A percentile compares a stretch with the other conserved stretches of the same genome.
Conservation (phyloP, 2,888 invertebrate species). For the Carcina quercana region DNA sequence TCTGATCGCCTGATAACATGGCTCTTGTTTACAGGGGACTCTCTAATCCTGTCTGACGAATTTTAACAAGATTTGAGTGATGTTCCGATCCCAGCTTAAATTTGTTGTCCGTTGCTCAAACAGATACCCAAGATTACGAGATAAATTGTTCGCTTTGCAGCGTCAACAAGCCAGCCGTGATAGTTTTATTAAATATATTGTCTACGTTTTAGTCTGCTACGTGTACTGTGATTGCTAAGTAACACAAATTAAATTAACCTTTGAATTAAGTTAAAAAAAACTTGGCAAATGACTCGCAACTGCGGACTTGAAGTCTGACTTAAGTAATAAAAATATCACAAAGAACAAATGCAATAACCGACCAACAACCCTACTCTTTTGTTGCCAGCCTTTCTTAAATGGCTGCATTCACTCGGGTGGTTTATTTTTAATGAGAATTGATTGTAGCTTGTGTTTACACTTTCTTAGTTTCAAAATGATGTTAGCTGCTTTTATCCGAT, state of each 20-base stretch:
- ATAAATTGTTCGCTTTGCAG: constrained; percentile 30
- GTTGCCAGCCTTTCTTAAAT: neutral
- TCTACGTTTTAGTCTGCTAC: too few relatives aligned
- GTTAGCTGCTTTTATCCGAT: too few relatives aligned
- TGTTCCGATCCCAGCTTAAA: constrained; percentile 31
- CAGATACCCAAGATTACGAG: constrained; percentile 31
- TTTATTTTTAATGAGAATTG: constrained; percentile 4
- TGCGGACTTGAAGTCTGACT: too few relatives aligned
- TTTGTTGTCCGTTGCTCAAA: constrained; percentile 25
- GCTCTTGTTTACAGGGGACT: constrained; percentile 56
- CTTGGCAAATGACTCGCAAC: too few relatives aligned
- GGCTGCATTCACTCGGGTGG: neutral
- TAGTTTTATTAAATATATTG: too few relatives aligned
- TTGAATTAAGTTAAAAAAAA: too few relatives aligned
- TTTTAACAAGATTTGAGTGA: constrained; percentile 61
- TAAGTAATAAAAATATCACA: too few relatives aligned
- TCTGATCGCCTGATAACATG: constrained; percentile 55
- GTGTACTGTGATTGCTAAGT: too few relatives aligned
- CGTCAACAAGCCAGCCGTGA: constrained; percentile 13
- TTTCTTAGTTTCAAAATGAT: too few relatives aligned
- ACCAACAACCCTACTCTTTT: constrained; percentile 1
- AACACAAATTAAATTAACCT: too few relatives aligned
- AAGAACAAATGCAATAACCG: too few relatives aligned
- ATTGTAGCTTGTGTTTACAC: constrained; percentile 1
- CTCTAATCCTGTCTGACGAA: constrained; percentile 54